A percentile compares a stretch with the other conserved stretches of the same genome.
Evolutionary conservation across 2,797 vertebrate species (phyloP).

Genomic region (Bryconaethiops microstoma): DNA sequence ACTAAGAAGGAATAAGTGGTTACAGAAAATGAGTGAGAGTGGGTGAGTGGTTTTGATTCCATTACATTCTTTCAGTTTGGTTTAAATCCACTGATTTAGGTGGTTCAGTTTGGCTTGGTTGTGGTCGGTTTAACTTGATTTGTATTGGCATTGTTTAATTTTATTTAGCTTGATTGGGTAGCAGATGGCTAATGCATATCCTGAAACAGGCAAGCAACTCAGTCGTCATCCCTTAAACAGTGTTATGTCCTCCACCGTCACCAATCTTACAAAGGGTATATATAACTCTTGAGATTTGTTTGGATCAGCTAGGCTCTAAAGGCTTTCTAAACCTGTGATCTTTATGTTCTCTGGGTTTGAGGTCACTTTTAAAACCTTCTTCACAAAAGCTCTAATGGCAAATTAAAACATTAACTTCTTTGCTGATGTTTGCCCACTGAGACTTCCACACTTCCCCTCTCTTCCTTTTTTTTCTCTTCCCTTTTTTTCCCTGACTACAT

Average conservation of each 20-base stretch:
- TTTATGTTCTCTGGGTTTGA: constrained; percentile 1
- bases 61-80: no score
- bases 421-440: constrained; percentile 25
- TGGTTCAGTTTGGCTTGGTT: no score
- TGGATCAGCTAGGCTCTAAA: background rate
- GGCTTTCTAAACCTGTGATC: background rate
- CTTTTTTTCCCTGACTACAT: constrained; percentile 34
- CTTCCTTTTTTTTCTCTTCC: constrained; percentile 12
- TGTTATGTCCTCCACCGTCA: background rate
- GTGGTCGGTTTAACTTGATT: no score
- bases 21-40: no score
- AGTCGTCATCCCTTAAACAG: background rate
- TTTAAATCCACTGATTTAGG: background rate
- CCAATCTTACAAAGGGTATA: no score
- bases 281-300: background rate
- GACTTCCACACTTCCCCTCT: background rate
- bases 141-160: background rate
- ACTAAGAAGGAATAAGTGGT: no score
- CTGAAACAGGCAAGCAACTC: background rate
- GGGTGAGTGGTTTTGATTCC: no score
- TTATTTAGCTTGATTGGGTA: background rate
- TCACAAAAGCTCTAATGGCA: constrained; percentile 24
- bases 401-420: constrained; percentile 42
- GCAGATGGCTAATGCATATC: background rate
- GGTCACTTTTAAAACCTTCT: background rate